These are phyloP conservation scores for Augochlorella aurata DNA, from an alignment of 2,888 invertebrate species.

Conservation along the genomic window DNA sequence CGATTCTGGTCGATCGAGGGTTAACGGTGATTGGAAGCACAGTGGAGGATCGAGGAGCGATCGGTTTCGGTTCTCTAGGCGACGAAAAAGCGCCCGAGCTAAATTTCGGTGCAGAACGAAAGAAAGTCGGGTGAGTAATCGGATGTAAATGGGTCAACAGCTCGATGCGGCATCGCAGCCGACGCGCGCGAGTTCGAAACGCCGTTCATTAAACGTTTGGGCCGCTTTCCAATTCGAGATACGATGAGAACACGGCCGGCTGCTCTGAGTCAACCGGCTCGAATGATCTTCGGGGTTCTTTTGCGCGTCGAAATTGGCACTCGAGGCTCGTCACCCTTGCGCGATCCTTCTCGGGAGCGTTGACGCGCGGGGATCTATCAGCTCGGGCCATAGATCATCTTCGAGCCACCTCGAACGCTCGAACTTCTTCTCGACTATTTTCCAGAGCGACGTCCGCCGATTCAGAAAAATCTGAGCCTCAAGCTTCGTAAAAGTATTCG, in stretches of 20 bases:
- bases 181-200: slow-evolving; percentile 45
- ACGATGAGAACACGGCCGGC: slow-evolving; percentile 35
- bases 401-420: not conserved
- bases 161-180: slow-evolving; percentile 31
- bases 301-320: slow-evolving; percentile 25
- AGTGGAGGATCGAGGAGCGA: not conserved
- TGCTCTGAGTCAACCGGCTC: slow-evolving; percentile 36
- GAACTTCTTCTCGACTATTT: no score
- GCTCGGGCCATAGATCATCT: not conserved
- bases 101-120: slow-evolving; percentile 23
- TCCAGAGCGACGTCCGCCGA: no score
- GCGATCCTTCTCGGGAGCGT: not conserved
- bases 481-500: not conserved
- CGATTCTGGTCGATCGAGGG: no score
- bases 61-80: not conserved
- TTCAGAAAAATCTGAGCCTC: not conserved
- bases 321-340: slow-evolving; percentile 7
- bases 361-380: not conserved
- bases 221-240: slow-evolving; percentile 56
- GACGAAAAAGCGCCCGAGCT: slow-evolving; percentile 8
- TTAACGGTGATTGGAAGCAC: no score
- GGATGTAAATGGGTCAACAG: slow-evolving; percentile 50
- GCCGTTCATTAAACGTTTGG: slow-evolving; percentile 51
- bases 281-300: slow-evolving; percentile 28
- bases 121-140: slow-evolving; percentile 46